Base-by-base conservation (phyloP, 2,113 vertebrate species). In the Cyprinodon variegatus region DNA sequence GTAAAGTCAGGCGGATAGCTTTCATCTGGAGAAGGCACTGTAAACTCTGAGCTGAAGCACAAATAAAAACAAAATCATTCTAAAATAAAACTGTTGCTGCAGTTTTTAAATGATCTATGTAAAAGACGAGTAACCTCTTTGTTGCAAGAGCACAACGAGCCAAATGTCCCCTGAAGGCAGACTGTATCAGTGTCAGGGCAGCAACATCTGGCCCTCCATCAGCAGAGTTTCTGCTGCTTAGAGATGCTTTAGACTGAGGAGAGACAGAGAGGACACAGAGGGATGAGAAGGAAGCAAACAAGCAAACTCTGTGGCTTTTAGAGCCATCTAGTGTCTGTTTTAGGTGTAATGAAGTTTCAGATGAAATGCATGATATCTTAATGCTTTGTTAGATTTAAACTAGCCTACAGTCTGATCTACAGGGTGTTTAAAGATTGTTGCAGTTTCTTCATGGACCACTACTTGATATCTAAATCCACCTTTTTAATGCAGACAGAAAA, bases 111-210 rank as follows among this genome's bases (percentile, higher is more conserved):
- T 20, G n/a, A 68, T 43, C 2, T 4, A 48, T 29, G 39, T 37
- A 6, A 13, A 59, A 53, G 4, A 10, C 40, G 41, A 76, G 78
- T 92, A 70, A 98, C 97, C 94, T 95, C 65, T 93, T 77, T 57
- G 43, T 86, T 50, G 83, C 68, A 29, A 82, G 83, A 17, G 63
- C 66, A 69, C 77, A 82, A 66, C 95, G 95, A 67, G 93, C 84
- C 79, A 95, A 84, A 82, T 98, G 96, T 76, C 95, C 96, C 84
- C 96, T 94, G 83, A 98, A 94, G 7, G 91, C 50, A 2, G 96
- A 95, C 90, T 98, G 97, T 71, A 98, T 88, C 61, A 92, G 57
- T 0, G 82, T 91, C 72, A 96, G 72, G 36, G 83, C 82, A 70
- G 91, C 94, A 6, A 91, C 93, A 40, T 90, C 87, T 50, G 78